These are phyloP conservation scores for Acrobasis repandana DNA, from an alignment of 2,888 invertebrate genomes.

Conservation along the genomic window DNA sequence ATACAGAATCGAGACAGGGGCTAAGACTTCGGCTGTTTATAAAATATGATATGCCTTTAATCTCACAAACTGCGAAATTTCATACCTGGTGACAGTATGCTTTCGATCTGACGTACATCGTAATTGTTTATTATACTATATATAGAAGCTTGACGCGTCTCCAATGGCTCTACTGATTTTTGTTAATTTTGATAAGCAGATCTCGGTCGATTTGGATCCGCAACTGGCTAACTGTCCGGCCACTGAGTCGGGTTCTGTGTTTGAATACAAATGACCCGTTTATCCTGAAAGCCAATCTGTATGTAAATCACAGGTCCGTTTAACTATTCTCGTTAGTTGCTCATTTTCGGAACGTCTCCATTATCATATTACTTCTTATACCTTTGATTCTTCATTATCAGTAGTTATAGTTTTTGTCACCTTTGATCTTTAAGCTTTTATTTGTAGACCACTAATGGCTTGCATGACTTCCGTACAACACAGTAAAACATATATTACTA, in stretches of 20 bases:
- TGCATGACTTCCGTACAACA: too few relatives aligned
- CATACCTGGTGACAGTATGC: too few relatives aligned
- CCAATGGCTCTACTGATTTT: not conserved
- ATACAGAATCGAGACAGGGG: too few relatives aligned
- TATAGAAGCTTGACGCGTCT: too few relatives aligned
- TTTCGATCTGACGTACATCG: too few relatives aligned
- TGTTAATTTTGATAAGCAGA: constrained; percentile 55
- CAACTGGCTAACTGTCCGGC: constrained; percentile 75
- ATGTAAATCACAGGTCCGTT: constrained; percentile 80
- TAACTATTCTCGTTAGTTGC: constrained; percentile 82
- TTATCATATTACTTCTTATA: constrained; percentile 59
- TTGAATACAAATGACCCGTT: constrained; percentile 82
- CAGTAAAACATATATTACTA: too few relatives aligned
- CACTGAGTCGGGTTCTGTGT: constrained; percentile 73
- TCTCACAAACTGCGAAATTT: too few relatives aligned
- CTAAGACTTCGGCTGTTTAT: too few relatives aligned
- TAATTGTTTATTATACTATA: too few relatives aligned
- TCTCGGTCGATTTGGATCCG: constrained; percentile 67
- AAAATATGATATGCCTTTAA: too few relatives aligned
- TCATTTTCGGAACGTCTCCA: constrained; percentile 78
- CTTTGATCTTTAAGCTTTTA: too few relatives aligned
- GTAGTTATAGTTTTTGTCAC: not conserved
- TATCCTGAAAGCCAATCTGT: constrained; percentile 82
- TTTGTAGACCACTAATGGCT: too few relatives aligned
- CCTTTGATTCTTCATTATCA: constrained; percentile 33